Evolutionary conservation across 2,797 vertebrate genomes (phyloP).

Genomic region (Picus viridis): DNA sequence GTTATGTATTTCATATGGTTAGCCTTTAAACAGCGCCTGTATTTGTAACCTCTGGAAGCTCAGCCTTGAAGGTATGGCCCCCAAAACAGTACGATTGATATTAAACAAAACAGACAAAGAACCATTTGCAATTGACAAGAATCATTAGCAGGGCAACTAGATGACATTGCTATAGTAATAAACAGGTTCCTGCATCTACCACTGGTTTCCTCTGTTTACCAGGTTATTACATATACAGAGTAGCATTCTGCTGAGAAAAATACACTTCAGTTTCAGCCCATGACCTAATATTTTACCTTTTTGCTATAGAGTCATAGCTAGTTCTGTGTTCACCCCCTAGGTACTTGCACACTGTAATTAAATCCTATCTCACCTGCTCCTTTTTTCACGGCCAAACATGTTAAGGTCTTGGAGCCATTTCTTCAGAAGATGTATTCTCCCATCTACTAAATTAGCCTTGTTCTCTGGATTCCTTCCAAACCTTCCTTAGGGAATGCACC

Average conservation of each 20-base stretch:
- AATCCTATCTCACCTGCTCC: slow-evolving; percentile 58
- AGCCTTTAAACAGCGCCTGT: not conserved
- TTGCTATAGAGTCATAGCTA: not conserved
- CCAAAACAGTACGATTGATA: not conserved
- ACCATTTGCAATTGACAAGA: not conserved
- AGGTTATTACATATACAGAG: not conserved
- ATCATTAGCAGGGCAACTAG: not conserved
- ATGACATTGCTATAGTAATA: not conserved
- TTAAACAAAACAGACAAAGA: not conserved
- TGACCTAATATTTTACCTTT: slow-evolving; percentile 37
- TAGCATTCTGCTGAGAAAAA: not conserved
- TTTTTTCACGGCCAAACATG: slow-evolving; percentile 61
- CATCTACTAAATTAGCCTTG: slow-evolving; percentile 31
- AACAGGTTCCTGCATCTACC: not conserved
- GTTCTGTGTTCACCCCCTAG: slow-evolving; percentile 30
- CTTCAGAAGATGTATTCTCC: slow-evolving; percentile 42
- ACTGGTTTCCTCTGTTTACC: not conserved
- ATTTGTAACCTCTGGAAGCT: not conserved
- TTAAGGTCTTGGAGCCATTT: slow-evolving; percentile 61
- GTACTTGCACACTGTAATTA: slow-evolving; percentile 61
- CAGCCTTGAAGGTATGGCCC: not conserved
- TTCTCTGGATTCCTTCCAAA: slow-evolving; percentile 58
- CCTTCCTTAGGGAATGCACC: slow-evolving; percentile 60
- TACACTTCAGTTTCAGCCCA: not conserved
- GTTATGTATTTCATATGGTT: accelerated